These are phyloP conservation scores for Pitta sordida DNA, from an alignment of 2,113 vertebrate genomes.

Conservation along the genomic window DNA sequence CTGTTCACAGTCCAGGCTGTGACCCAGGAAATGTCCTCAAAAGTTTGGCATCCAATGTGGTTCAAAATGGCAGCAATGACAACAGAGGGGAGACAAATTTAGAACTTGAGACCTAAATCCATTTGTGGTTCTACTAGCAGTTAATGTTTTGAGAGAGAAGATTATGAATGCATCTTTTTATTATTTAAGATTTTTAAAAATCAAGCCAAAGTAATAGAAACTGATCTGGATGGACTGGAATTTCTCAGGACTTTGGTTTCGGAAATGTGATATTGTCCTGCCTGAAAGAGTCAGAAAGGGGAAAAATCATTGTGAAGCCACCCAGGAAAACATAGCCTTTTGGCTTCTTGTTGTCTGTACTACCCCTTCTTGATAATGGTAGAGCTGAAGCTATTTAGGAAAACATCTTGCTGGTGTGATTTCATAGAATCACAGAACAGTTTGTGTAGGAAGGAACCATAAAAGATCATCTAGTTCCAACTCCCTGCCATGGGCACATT, in stretches of 20 bases:
- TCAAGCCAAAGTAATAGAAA: neutral
- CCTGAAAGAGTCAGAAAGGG: neutral
- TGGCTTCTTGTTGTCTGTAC: neutral
- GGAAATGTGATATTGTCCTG: neutral
- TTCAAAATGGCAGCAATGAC: neutral
- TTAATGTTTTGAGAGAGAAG: neutral
- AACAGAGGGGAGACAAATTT: neutral
- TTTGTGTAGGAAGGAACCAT: neutral
- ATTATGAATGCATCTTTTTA: neutral
- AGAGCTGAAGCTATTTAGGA: neutral
- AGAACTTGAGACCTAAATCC: neutral
- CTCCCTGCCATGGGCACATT: neutral
- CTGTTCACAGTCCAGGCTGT: neutral
- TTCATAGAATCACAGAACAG: accelerated
- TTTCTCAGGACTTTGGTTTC: neutral
- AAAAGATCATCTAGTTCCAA: neutral
- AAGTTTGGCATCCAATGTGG: neutral
- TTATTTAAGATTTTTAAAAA: neutral
- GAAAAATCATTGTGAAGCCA: neutral
- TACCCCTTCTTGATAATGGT: neutral
- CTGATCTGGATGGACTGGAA: neutral
- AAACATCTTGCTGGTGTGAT: neutral
- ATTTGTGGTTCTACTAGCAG: neutral
- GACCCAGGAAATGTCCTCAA: neutral
- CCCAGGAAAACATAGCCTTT: neutral